These are phyloP conservation scores for Noctuana brunneofusca DNA, from an alignment of 2,888 invertebrate genomes.

Conservation along the genomic window DNA sequence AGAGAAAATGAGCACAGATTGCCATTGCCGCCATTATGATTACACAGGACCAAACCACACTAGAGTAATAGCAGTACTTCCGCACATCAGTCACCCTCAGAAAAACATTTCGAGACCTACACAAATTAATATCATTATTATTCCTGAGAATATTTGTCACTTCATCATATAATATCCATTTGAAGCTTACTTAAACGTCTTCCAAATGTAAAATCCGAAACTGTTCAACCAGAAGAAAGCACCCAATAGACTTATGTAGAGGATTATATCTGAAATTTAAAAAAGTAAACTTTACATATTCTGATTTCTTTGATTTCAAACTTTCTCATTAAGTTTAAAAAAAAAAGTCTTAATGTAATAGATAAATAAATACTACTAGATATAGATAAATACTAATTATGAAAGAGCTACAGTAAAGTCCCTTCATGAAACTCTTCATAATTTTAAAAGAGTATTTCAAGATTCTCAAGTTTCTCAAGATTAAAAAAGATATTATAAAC, in stretches of 20 bases:
- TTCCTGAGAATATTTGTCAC: conserved; percentile 31
- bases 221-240: conserved; percentile 95
- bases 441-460: too few relatives aligned
- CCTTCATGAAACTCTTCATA: too few relatives aligned
- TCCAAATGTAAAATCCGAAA: conserved; percentile 94
- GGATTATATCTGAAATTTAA: conserved; percentile 86
- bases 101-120: conserved; percentile 91
- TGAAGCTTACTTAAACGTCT: conserved; percentile 87
- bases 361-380: too few relatives aligned
- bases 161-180: conserved; percentile 26
- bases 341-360: too few relatives aligned
- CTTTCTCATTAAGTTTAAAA: too few relatives aligned
- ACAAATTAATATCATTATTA: conserved; percentile 44
- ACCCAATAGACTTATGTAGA: conserved; percentile 89
- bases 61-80: conserved; percentile 94
- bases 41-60: conserved; percentile 91
- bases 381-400: too few relatives aligned
- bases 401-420: too few relatives aligned
- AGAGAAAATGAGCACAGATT: conserved; percentile 90
- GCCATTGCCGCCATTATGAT: conserved; percentile 88
- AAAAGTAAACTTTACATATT: conserved; percentile 13
- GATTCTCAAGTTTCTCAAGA: too few relatives aligned
- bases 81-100: conserved; percentile 92
- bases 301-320: too few relatives aligned
- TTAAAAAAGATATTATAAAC: conserved; percentile 35